Conservation (phyloP, 1,140 invertebrate genomes). For the Neuroterus valhalla region DNA sequence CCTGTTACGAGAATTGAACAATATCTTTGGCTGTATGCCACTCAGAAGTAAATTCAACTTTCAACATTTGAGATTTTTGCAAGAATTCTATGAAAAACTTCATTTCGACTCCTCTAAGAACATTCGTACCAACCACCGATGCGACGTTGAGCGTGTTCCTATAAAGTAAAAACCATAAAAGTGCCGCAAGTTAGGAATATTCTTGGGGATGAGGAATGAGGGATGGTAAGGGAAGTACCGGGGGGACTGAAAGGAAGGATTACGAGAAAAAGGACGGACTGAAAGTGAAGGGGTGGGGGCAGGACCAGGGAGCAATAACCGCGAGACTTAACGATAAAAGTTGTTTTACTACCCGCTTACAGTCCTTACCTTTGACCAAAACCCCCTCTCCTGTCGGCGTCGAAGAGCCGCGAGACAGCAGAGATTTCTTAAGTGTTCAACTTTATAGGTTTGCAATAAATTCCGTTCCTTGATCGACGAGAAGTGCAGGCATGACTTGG, state of each 20-base stretch:
- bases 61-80: neutral
- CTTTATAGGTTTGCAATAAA: conserved; percentile 22
- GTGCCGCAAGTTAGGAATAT: neutral
- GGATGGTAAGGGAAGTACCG: neutral
- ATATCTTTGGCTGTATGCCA: too few species aligned
- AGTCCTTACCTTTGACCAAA: conserved; percentile 34
- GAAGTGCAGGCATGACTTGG: neutral
- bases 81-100: neutral
- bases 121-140: neutral
- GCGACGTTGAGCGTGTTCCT: neutral
- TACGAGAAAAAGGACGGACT: conserved; percentile 35
- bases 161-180: conserved; percentile 27
- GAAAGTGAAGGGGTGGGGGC: conserved; percentile 8
- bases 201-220: neutral
- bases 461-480: conserved; percentile 23
- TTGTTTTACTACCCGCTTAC: conserved; percentile 52
- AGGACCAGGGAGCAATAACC: conserved; percentile 42
- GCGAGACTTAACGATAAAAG: conserved; percentile 58
- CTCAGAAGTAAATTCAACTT: neutral
- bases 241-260: conserved; percentile 30
- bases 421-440: conserved; percentile 27
- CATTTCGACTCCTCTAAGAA: neutral
- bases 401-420: conserved; percentile 34
- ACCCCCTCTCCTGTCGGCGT: conserved; percentile 10
- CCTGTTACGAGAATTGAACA: too few species aligned